Conservation (phyloP, 2,113 vertebrate species). For the Ranitomeya variabilis region DNA sequence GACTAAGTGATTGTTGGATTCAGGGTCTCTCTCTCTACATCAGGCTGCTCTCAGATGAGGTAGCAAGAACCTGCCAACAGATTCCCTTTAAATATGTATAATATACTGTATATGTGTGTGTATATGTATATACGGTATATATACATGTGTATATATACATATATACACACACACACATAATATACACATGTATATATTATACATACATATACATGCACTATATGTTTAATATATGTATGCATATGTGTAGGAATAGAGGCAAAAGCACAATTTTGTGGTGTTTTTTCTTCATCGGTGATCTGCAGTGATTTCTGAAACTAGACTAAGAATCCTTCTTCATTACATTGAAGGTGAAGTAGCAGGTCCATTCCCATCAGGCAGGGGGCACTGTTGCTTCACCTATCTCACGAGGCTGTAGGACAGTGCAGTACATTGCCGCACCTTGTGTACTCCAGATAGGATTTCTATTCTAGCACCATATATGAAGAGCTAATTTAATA, state of each 20-base stretch:
- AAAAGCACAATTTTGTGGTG: not conserved
- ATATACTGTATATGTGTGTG: too few relatives aligned
- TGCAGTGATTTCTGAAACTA: not conserved
- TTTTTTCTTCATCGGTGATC: not conserved
- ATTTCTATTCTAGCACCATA: conserved; percentile 55
- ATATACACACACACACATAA: too few relatives aligned
- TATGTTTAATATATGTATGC: too few relatives aligned
- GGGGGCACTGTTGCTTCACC: conserved; percentile 55
- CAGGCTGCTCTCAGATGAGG: too few relatives aligned
- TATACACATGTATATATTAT: too few relatives aligned
- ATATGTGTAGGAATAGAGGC: not conserved
- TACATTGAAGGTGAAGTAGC: not conserved
- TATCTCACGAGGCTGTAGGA: conserved; percentile 12
- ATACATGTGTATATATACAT: too few relatives aligned
- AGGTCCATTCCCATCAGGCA: conserved; percentile 1
- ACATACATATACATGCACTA: too few relatives aligned
- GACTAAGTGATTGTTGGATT: too few relatives aligned
- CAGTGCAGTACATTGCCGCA: conserved; percentile 39
- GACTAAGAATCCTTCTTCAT: not conserved
- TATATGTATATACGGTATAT: too few relatives aligned
- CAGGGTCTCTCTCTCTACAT: too few relatives aligned
- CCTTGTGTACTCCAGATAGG: conserved; percentile 53
- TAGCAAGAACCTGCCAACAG: too few relatives aligned
- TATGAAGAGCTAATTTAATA: conserved; percentile 59
- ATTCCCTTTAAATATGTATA: too few relatives aligned